Evolutionary conservation across 2,113 vertebrate genomes (phyloP).

Genomic region (Marmota monax): DNA sequence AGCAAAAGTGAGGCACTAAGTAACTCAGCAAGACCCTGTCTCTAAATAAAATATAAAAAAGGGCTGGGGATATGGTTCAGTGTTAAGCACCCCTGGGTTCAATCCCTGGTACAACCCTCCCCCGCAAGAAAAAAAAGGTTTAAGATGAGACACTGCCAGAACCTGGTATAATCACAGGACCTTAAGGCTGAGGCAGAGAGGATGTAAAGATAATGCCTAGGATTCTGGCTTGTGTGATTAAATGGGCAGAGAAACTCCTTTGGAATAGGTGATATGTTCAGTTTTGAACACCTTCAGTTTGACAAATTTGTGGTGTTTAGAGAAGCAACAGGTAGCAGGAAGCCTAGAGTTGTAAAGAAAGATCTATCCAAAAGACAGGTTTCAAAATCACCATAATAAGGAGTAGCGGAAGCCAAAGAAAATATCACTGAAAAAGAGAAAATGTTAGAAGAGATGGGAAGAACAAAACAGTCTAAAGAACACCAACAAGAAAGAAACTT

Average conservation of each 20-base stretch:
- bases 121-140: background rate
- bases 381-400: background rate
- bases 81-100: background rate
- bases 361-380: background rate
- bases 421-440: background rate
- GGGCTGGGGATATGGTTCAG: no score
- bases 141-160: background rate
- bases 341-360: background rate
- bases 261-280: background rate
- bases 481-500: background rate
- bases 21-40: no score
- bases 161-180: background rate
- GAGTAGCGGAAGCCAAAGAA: constrained; percentile 6
- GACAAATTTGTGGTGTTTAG: background rate
- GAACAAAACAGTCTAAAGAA: background rate
- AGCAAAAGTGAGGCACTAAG: no score
- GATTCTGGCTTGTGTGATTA: background rate
- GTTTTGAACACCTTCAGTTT: background rate
- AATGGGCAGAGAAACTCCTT: background rate
- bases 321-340: background rate
- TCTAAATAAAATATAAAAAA: no score
- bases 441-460: background rate
- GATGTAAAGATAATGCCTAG: background rate
- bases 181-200: background rate
- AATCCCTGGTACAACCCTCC: background rate